Percentiles rank a stretch among this genome's conserved stretches.
Conservation (phyloP, 2,797 vertebrate species). For the Crocidura indochinensis region DNA sequence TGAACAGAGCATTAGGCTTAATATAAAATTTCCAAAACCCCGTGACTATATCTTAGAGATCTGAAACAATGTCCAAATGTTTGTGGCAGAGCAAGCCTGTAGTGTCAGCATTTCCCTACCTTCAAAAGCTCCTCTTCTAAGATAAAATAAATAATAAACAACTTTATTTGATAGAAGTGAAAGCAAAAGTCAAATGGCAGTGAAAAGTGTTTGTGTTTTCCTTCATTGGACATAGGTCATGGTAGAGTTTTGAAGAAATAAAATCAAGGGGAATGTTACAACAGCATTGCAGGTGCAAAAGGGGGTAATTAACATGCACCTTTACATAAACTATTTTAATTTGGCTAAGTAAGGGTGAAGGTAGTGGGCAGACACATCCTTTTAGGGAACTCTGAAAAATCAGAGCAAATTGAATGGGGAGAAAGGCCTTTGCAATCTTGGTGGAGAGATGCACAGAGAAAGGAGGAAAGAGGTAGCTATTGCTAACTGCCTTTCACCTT, state of each 20-base stretch:
- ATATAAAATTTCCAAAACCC: slow-evolving; percentile 40
- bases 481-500: background rate
- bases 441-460: background rate
- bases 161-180: background rate
- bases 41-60: background rate
- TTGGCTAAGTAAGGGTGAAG: background rate
- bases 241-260: slow-evolving; percentile 29
- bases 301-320: background rate
- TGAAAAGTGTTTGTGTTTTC: background rate
- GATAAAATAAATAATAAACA: slow-evolving; percentile 1
- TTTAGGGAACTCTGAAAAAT: background rate
- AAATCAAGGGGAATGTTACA: background rate
- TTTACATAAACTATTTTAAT: background rate
- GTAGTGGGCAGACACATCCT: background rate
- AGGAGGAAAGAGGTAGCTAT: background rate
- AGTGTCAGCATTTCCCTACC: background rate
- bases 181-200: background rate
- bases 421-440: background rate
- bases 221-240: slow-evolving; percentile 34
- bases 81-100: background rate
- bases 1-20: background rate
- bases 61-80: background rate
- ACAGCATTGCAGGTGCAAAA: background rate
- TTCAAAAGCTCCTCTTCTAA: background rate
- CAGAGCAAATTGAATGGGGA: background rate